These are phyloP conservation scores for Menura novaehollandiae DNA, from an alignment of 2,113 vertebrate species.

Conservation along the genomic window DNA sequence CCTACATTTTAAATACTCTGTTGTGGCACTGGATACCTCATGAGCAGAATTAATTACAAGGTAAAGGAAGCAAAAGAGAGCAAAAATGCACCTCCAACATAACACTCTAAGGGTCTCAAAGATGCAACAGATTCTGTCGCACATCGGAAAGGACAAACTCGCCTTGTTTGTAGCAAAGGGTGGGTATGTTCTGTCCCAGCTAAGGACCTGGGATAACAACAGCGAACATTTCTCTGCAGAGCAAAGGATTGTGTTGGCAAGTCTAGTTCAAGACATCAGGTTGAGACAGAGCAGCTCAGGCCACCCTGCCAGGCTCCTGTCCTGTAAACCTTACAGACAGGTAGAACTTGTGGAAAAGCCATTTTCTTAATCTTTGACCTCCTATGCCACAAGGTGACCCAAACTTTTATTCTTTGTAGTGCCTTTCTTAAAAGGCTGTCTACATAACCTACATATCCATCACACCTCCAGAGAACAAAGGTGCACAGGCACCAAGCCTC, in stretches of 20 bases:
- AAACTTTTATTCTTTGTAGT: neutral
- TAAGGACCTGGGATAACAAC: neutral
- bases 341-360: neutral
- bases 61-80: neutral
- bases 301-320: neutral
- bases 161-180: neutral
- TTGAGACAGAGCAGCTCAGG: neutral
- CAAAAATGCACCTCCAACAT: neutral
- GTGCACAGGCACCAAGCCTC: neutral
- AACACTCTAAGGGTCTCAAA: neutral
- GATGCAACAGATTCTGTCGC: neutral
- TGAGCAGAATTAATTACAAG: neutral
- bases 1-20: neutral
- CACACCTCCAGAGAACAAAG: neutral
- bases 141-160: neutral
- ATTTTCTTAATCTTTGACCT: neutral
- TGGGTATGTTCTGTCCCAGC: neutral
- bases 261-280: neutral
- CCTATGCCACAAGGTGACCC: neutral
- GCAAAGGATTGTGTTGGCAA: neutral
- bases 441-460: fast-evolving
- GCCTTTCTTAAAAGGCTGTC: neutral
- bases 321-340: neutral
- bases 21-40: neutral
- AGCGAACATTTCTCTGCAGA: neutral